phyloP scores from a whole-genome alignment of 1,140 invertebrate genomes.

The Trachymyrmex septentrionalis region DNA sequence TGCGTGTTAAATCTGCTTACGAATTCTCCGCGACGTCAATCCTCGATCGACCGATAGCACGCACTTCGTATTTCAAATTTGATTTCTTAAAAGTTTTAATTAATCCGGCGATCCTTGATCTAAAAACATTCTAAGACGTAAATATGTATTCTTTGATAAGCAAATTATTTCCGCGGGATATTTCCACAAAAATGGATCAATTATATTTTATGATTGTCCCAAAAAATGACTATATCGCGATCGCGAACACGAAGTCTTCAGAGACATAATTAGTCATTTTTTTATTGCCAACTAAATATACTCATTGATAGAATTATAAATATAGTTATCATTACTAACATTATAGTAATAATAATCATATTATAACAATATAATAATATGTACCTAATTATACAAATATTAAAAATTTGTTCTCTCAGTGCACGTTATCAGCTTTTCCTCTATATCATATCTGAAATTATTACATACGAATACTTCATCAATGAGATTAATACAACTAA shows the following conservation, averaged over 20 bases:
- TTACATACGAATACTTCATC: neutral
- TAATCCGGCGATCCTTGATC: neutral
- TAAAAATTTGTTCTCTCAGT: too few species aligned
- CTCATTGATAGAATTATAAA: too few species aligned
- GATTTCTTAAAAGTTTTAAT: constrained; percentile 54
- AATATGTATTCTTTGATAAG: neutral
- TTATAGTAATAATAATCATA: too few species aligned
- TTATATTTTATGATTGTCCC: neutral
- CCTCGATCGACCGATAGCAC: constrained; percentile 18
- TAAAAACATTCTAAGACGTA: neutral
- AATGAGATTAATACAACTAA: neutral
- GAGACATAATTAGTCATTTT: too few species aligned
- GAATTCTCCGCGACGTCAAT: constrained; percentile 30
- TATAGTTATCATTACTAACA: too few species aligned
- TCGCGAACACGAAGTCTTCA: too few species aligned
- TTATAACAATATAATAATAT: too few species aligned
- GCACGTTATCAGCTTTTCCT: too few species aligned
- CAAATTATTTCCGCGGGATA: neutral
- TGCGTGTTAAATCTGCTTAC: constrained; percentile 28
- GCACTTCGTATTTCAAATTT: neutral
- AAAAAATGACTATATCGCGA: too few species aligned
- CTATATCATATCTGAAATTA: neutral
- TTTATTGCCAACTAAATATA: too few species aligned
- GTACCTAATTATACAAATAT: too few species aligned
- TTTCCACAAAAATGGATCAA: too few species aligned